Evolutionary conservation across 2,797 vertebrate genomes (phyloP), one percentile per base, ranked within the genome.

Genomic region (Gymnothorax javanicus): DNA sequence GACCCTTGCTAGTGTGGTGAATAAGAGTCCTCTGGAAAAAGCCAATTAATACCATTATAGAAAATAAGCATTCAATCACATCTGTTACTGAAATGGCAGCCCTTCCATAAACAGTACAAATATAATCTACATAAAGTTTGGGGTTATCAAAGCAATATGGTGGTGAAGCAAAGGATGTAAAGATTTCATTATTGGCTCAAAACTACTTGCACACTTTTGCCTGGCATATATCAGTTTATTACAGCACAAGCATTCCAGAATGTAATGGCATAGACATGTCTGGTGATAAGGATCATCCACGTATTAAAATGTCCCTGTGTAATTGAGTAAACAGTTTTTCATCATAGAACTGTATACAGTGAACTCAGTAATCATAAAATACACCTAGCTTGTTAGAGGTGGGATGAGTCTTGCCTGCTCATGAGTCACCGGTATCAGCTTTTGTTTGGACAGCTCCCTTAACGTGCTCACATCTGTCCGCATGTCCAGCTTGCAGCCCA

Each of bases 401-500:
- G 7, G 17, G 60, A 64, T 64, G 0, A 3, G 17, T 56, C 91
- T 94, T 87, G 98, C 98, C 98, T 99, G 98, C 91, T 99, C 98
- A 0, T 99, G 98, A 1, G 98, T 99, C 84, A 99, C 96, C 0
- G 98, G 98, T 88, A 98, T 97, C 87, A 98, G 97, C 91, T 97
- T 96, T 93, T 97, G 97, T 92, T 98, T 99, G 93, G 98, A 98
- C 25, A 99, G 97, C 92, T 99, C 98, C 90, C 97, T 95, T 87
- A 99, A 93, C 0, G 98, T 97, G 89, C 95, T 97, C 27, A 98
- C 85, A 94, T 99, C 98, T 0, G 98, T 99, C 93, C 98, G 92
- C 97, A 98, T 97, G 94, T 99, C 98, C 96, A 98, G 89, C 93
- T 99, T 99, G 93, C 97, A 99, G 93, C 98, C 98, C 0, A 99